phyloP scores from a whole-genome alignment of 2,113 vertebrate species.

The Colaptes auratus region DNA sequence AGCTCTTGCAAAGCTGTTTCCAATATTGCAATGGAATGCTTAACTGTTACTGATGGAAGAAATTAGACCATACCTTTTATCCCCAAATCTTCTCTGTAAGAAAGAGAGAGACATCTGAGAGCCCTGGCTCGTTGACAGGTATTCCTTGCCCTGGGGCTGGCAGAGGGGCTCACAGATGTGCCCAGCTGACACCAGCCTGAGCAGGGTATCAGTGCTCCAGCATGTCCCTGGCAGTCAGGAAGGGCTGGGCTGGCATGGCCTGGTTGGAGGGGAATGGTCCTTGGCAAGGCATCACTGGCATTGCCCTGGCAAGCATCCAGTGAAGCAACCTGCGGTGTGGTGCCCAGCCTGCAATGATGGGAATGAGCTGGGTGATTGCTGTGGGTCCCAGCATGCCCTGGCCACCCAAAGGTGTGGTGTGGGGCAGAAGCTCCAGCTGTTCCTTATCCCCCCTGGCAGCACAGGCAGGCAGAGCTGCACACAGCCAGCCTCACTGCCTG shows the following conservation, averaged over 20 bases:
- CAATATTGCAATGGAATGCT: conserved; percentile 48
- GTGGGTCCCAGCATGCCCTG: neutral
- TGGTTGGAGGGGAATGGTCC: neutral
- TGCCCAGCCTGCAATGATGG: rapidly evolving
- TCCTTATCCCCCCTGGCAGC: neutral
- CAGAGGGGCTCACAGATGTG: conserved; percentile 16
- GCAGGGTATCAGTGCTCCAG: neutral
- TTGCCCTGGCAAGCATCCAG: neutral
- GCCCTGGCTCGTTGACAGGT: conserved; percentile 31
- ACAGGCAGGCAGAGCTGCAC: neutral
- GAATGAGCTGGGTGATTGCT: neutral
- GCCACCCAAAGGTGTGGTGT: neutral
- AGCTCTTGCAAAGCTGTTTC: conserved; percentile 41
- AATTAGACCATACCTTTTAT: conserved; percentile 58
- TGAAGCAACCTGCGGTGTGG: neutral
- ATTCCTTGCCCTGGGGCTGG: conserved; percentile 16
- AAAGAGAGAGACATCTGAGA: conserved; percentile 45
- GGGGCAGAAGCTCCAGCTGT: neutral
- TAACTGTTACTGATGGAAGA: conserved; percentile 54
- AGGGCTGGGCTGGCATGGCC: neutral
- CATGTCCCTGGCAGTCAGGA: rapidly evolving
- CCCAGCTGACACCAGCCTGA: neutral
- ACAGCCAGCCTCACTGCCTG: neutral
- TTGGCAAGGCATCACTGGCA: neutral
- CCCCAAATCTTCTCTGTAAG: neutral